phyloP scores from a whole-genome alignment of 2,113 vertebrate species.

The Gopherus flavomarginatus region DNA sequence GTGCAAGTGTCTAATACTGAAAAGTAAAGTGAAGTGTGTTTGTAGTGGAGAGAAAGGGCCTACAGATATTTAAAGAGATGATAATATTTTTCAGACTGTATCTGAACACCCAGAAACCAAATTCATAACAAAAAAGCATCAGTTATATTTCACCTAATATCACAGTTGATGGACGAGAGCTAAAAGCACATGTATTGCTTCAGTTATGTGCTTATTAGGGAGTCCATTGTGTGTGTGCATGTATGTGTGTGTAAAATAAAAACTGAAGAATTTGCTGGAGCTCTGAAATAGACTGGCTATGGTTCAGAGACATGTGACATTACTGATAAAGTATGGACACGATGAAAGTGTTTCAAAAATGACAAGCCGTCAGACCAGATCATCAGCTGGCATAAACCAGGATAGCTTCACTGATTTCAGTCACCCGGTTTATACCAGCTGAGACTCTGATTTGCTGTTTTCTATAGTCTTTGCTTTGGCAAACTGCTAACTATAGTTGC shows the following conservation, averaged over 20 bases:
- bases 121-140: constrained; percentile 14
- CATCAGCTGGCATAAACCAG: not conserved
- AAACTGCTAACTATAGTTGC: constrained; percentile 52
- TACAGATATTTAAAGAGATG: not conserved
- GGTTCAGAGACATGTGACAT: constrained; percentile 17
- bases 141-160: not conserved
- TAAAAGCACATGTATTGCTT: constrained; percentile 27
- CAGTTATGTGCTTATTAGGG: not conserved
- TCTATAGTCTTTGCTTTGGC: constrained; percentile 41
- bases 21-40: rapidly evolving
- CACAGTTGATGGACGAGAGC: constrained; percentile 21
- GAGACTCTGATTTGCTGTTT: constrained; percentile 24
- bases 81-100: not conserved
- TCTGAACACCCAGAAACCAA: not conserved
- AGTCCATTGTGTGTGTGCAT: not conserved
- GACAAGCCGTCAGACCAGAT: not conserved
- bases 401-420: not conserved
- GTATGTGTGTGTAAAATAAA: not conserved
- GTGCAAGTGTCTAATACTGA: not conserved
- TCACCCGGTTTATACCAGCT: not conserved
- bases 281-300: not conserved
- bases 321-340: constrained; percentile 1
- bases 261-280: constrained; percentile 36
- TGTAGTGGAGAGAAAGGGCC: not conserved
- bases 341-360: constrained; percentile 4